phyloP scores from a whole-genome alignment of 2,797 vertebrate species.

The Fistularia tabacaria region DNA sequence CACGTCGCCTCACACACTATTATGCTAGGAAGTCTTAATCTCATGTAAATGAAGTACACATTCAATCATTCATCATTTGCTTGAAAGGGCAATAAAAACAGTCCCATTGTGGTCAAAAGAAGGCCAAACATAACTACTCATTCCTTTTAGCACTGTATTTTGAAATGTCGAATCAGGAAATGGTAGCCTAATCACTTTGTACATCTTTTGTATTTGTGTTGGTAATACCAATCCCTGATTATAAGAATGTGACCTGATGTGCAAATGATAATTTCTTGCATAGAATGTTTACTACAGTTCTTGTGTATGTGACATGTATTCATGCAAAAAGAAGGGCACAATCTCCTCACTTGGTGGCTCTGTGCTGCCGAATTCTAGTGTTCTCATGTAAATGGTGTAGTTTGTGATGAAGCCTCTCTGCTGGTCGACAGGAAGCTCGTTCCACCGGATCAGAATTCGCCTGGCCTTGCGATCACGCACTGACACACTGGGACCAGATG shows the following conservation, averaged over 20 bases:
- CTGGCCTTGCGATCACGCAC: slow-evolving; percentile 25
- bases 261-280: no score
- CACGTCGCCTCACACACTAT: background rate
- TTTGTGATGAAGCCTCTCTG: slow-evolving; percentile 71
- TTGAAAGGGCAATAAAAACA: no score
- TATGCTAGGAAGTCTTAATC: background rate
- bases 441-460: slow-evolving; percentile 60
- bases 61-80: background rate
- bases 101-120: no score
- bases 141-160: no score
- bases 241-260: no score
- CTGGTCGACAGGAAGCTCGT: slow-evolving; percentile 54
- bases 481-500: slow-evolving; percentile 49
- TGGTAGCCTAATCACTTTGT: no score
- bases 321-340: background rate
- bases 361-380: slow-evolving; percentile 19
- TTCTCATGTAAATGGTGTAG: slow-evolving; percentile 67
- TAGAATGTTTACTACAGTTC: background rate
- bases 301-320: slow-evolving; percentile 1
- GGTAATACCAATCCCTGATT: no score
- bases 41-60: slow-evolving; percentile 14
- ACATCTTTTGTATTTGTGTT: no score
- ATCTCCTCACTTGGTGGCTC: slow-evolving; percentile 46
- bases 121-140: no score
- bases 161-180: no score